Base-by-base conservation (phyloP, 2,888 invertebrate genomes). In the Campoplex capitator region DNA sequence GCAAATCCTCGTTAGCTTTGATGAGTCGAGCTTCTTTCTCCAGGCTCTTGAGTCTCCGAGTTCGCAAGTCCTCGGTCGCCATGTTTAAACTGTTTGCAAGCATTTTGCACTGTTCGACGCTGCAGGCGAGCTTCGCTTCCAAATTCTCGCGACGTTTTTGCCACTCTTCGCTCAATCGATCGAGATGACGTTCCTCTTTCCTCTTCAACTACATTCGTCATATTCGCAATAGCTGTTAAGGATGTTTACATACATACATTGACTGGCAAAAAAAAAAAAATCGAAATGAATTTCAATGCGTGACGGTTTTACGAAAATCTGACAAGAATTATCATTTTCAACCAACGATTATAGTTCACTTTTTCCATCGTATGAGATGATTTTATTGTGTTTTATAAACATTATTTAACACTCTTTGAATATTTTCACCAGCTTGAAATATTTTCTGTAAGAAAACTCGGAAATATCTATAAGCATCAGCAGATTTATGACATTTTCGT, bases 51-150 rank as follows among this genome's bases (percentile, higher is more conserved):
- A 95, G 95, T 7, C 95, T 95, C 3, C 95, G 91, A 2, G 95
- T 93, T 38, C 95, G 90, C 81, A 96, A 95, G 93, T 96, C 96
- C 68, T 96, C 95, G 0, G 96, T 96, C n/a, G 96, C 96, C n/a
- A 95, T 94, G 88, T 96, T 95, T 11, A 97, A 94, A 87, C 96
- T 96, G 0, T 95, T 95, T 0, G 96, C 96, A 0, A 97, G 93
- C 45, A 94, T 93, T 85, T 96, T 95, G 89, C 97, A 97, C 90
- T 96, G 96, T 70, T 96, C 95, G 6, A 97, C 95, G 74, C 96
- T 96, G 7, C 94, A 94, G 0, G 95, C 94, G 16, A 97, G 93
- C 89, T 96, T 96, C 0, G 94, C 92, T 91, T 97, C 96, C 68
- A 97, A 91, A 88, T 95, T 95, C 4, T 94, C 92, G 13, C 95